Percentiles rank a stretch among this genome's conserved stretches.
Evolutionary conservation across 2,888 invertebrate genomes (phyloP).

Genomic region (Xylophagus ater): DNA sequence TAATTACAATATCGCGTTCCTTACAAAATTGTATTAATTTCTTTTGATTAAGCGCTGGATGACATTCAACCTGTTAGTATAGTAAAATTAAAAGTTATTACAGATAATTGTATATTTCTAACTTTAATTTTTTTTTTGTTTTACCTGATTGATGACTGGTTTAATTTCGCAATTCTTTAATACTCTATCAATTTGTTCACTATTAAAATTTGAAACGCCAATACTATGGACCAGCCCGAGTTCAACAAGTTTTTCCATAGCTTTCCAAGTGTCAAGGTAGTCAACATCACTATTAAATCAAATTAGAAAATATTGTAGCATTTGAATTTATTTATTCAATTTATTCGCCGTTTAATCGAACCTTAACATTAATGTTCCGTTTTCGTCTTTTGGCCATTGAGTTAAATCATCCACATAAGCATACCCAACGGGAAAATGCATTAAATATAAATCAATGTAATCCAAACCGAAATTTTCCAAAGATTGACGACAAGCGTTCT

Average conservation of each 20-base stretch:
- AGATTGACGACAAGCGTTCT: slow-evolving; percentile 53
- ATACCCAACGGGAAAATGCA: slow-evolving; percentile 68
- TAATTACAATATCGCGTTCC: slow-evolving; percentile 50
- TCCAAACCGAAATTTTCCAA: slow-evolving; percentile 59
- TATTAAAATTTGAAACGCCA: slow-evolving; percentile 82
- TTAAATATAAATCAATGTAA: slow-evolving; percentile 70
- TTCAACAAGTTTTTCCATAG: slow-evolving; percentile 61
- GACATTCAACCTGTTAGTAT: slow-evolving; percentile 42
- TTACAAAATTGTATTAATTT: slow-evolving; percentile 56
- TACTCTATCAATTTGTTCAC: slow-evolving; percentile 58
- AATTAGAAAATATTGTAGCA: not conserved
- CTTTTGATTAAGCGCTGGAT: slow-evolving; percentile 54
- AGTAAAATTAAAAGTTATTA: slow-evolving; percentile 43
- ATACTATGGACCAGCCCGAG: slow-evolving; percentile 63
- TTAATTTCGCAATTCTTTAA: slow-evolving; percentile 52
- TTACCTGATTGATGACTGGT: slow-evolving; percentile 51
- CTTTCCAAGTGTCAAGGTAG: slow-evolving; percentile 67
- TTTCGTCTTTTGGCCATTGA: slow-evolving; percentile 4
- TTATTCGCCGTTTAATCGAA: not conserved
- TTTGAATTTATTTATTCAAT: not conserved
- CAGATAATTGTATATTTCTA: no score
- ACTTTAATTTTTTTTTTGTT: not conserved
- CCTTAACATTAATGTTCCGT: not conserved
- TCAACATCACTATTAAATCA: slow-evolving; percentile 47
- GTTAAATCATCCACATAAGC: slow-evolving; percentile 23